Percentiles rank a stretch among this genome's conserved stretches.
These are phyloP conservation scores for Malurus splendens DNA, from an alignment of 2,797 vertebrate species.

Conservation along the genomic window DNA sequence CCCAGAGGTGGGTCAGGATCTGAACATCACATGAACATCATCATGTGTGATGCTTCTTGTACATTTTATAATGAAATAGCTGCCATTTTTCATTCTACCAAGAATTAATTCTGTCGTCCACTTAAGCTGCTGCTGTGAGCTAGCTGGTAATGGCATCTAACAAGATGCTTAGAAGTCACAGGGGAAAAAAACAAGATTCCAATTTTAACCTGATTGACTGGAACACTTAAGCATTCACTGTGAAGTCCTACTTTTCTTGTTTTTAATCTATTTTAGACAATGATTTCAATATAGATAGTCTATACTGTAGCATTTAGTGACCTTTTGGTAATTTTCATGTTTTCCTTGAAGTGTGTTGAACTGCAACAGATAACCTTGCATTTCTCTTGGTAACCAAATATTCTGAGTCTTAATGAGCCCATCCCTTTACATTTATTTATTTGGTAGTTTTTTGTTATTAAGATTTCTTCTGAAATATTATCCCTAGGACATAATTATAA, in stretches of 20 bases:
- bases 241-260: background rate
- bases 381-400: background rate
- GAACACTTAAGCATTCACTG: background rate
- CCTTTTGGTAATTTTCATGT: background rate
- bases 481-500: background rate
- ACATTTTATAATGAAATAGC: background rate
- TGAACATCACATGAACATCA: no score
- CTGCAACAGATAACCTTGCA: background rate
- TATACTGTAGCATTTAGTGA: background rate
- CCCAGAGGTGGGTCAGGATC: background rate
- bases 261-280: background rate
- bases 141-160: background rate
- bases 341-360: background rate
- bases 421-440: background rate
- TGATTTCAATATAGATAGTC: background rate
- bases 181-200: background rate
- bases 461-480: background rate
- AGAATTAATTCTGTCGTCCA: background rate
- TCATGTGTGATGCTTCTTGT: background rate
- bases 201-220: background rate
- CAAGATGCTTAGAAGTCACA: background rate
- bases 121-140: background rate
- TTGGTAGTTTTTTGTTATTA: background rate
- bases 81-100: background rate
- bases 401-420: background rate